phyloP scores from a whole-genome alignment of 2,888 invertebrate species.

The Hermodice carunculata region DNA sequence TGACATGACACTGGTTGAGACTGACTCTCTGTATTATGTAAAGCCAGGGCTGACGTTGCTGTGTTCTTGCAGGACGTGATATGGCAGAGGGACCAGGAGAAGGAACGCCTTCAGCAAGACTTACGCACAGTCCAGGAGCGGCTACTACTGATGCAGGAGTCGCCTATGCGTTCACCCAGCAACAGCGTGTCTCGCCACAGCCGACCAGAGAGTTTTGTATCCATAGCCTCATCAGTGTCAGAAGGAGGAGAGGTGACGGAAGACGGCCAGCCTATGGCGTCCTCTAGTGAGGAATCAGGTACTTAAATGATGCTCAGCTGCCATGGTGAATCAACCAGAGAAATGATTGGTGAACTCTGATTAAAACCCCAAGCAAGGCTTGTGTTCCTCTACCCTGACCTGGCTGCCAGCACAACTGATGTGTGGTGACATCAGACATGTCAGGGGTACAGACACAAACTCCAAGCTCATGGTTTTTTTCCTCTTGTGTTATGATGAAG shows the following conservation, averaged over 20 bases:
- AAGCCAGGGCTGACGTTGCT: not conserved
- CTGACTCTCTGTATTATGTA: not conserved
- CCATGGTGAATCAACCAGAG: too few relatives aligned
- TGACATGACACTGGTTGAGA: not conserved
- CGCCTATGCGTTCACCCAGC: not conserved
- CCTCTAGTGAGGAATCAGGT: constrained; percentile 5
- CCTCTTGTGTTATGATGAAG: too few relatives aligned
- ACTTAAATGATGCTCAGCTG: too few relatives aligned
- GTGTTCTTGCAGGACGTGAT: constrained; percentile 10
- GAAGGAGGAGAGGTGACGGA: constrained; percentile 7
- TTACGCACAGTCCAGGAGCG: constrained; percentile 1
- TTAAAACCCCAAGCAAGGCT: too few relatives aligned
- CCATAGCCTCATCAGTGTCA: constrained; percentile 13
- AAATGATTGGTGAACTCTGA: too few relatives aligned
- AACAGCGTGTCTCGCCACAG: constrained; percentile 10
- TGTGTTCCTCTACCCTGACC: too few relatives aligned
- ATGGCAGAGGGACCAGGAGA: constrained; percentile 7
- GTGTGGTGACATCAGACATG: too few relatives aligned
- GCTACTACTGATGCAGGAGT: not conserved
- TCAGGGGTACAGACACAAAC: too few relatives aligned
- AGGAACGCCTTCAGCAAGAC: constrained; percentile 1
- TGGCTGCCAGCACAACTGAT: too few relatives aligned
- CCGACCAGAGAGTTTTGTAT: constrained; percentile 17
- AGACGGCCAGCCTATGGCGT: not conserved
- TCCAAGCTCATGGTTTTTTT: too few relatives aligned